Base-by-base conservation (phyloP, 2,888 invertebrate genomes). In the Drepana falcataria region DNA sequence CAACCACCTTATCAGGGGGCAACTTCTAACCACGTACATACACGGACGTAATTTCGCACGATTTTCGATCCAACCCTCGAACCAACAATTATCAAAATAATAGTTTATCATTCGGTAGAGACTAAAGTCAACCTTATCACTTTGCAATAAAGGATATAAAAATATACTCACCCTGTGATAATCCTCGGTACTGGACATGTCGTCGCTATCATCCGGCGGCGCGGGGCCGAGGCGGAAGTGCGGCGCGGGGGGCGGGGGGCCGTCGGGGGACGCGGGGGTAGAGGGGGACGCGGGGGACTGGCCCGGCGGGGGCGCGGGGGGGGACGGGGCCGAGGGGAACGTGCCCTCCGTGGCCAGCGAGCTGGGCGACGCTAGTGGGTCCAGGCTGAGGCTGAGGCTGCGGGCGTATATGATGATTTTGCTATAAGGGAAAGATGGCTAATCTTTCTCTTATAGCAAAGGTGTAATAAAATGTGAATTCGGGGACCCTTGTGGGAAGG, bases 291-390 rank as follows among this genome's bases (percentile, higher is more conserved):
- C 63, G 49, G 74, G 63, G 35, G 75, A 65, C 7, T 61, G 44
- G 72, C 65, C 6, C 65, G 70, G 47, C 75, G 73, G 57, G 71
- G 63, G 65, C 60, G 73, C 73, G 35, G 77, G 81, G 35, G 91
- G 92, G 0, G 93, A 92, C 4, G 94, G 91, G 0, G 96, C 95
- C 34, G 96, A 95, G 83, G 95, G 95, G 85, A 95, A 96, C 0
- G 95, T 94, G 69, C 94, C 95, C 59, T 93, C 93, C n/a, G 94
- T 78, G 54, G 93, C 81, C 1, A 87, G 65, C 3, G 90, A 81
- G 54, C 85, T 87, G 0, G 91, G 89, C 0, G 91, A 91, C 9
- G 91, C 77, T 0, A 91, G 85, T 33, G 92, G 92, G 66, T 93
- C 93, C 57, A 96, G 83, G 73, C 95, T 94, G 51, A 96, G 84